Evolutionary conservation across 2,797 vertebrate genomes (phyloP).

Genomic region (Leptoclinus maculatus): DNA sequence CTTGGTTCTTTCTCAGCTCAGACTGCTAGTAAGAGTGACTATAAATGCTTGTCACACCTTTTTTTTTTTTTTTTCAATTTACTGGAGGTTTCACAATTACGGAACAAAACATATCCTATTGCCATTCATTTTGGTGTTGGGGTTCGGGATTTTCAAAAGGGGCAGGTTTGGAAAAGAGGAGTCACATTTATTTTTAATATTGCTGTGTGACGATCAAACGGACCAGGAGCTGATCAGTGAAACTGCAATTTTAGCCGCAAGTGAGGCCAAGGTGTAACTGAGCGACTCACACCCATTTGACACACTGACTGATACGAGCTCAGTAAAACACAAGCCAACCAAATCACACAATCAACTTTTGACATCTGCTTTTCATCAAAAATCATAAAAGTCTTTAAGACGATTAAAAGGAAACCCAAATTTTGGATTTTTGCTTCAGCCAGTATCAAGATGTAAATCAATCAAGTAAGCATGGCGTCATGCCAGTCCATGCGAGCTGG

Average conservation of each 20-base stretch:
- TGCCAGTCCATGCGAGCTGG: constrained; percentile 45
- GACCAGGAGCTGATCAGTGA: constrained; percentile 44
- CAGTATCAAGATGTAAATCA: constrained; percentile 8
- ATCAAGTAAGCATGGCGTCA: constrained; percentile 12
- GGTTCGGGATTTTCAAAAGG: constrained; percentile 38
- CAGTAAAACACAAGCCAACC: constrained; percentile 26
- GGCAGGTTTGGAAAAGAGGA: constrained; percentile 42
- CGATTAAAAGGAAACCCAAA: constrained; percentile 13
- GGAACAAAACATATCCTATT: constrained; percentile 42
- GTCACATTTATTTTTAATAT: constrained; percentile 68
- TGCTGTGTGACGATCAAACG: constrained; percentile 63
- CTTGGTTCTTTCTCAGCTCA: constrained; percentile 59
- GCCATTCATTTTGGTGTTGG: constrained; percentile 43
- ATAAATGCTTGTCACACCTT: constrained; percentile 27
- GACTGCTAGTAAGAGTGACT: constrained; percentile 52
- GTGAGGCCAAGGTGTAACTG: constrained; percentile 6
- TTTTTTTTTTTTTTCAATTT: constrained; percentile 7
- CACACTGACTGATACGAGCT: constrained; percentile 8
- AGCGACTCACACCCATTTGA: constrained; percentile 16
- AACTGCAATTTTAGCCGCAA: constrained; percentile 7
- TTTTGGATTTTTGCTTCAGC: constrained; percentile 15
- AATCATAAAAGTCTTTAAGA: constrained; percentile 8
- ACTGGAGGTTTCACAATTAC: constrained; percentile 37
- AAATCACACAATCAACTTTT: neutral
- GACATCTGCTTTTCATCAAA: constrained; percentile 5